Evolutionary conservation across 1,140 invertebrate genomes (phyloP).

Genomic region (Trachymyrmex cornetzi): DNA sequence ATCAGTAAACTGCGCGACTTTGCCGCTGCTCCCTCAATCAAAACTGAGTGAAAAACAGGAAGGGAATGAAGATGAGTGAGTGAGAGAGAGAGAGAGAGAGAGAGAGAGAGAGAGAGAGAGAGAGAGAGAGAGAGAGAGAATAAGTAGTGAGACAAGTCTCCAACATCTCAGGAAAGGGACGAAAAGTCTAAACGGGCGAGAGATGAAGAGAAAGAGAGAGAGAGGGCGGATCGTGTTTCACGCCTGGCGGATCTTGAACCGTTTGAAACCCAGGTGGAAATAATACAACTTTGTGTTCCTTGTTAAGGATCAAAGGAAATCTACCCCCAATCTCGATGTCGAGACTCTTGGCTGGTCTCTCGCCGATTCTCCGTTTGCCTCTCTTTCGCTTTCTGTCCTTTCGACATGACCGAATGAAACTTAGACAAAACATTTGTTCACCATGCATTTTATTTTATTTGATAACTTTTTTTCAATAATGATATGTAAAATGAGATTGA

Average conservation of each 20-base stretch:
- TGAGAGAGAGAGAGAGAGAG: not conserved
- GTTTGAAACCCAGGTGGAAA: conserved; percentile 85
- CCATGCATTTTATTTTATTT: conserved; percentile 40
- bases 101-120: not conserved
- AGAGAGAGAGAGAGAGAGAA: not conserved
- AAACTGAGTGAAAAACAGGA: conserved; percentile 58
- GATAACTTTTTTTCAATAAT: conserved; percentile 39
- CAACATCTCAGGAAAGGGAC: conserved; percentile 31
- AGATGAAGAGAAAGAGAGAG: conserved; percentile 65
- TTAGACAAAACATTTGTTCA: conserved; percentile 40
- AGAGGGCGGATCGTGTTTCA: conserved; percentile 80
- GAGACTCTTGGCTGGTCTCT: conserved; percentile 65
- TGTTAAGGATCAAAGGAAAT: conserved; percentile 83
- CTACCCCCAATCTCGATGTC: conserved; percentile 78
- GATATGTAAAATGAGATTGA: conserved; percentile 13
- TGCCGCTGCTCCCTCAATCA: conserved; percentile 53
- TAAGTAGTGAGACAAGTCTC: conserved; percentile 39
- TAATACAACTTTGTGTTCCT: conserved; percentile 86
- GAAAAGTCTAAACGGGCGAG: conserved; percentile 65
- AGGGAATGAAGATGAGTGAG: not conserved
- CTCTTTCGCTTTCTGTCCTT: conserved; percentile 47
- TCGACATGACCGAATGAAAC: conserved; percentile 24
- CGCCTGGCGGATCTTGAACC: conserved; percentile 82
- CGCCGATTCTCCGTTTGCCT: conserved; percentile 16
- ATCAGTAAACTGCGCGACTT: conserved; percentile 69